These are phyloP conservation scores for Conops quadrifasciatus DNA, from an alignment of 2,888 invertebrate species.

Conservation along the genomic window DNA sequence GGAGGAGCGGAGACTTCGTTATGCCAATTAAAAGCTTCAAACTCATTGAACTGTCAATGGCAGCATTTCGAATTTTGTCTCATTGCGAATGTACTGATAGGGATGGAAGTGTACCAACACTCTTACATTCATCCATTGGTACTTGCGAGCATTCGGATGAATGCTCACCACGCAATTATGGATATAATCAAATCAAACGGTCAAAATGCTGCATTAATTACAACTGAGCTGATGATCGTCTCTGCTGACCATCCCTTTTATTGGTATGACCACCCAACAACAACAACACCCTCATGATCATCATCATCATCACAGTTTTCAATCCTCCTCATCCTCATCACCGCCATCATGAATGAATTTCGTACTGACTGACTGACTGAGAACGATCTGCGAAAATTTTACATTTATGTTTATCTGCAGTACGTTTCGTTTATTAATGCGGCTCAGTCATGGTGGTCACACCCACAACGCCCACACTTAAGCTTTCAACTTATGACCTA, in stretches of 20 bases:
- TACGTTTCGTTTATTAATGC: not conserved
- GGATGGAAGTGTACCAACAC: not conserved
- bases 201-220: not conserved
- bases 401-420: not conserved
- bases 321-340: not conserved
- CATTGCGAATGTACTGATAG: not conserved
- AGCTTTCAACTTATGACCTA: not conserved
- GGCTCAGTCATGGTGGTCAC: not conserved
- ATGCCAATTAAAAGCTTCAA: slow-evolving; percentile 33
- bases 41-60: slow-evolving; percentile 30
- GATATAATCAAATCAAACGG: slow-evolving; percentile 25
- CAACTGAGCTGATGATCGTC: too few relatives aligned
- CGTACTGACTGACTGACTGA: not conserved
- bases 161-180: slow-evolving; percentile 17
- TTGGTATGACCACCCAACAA: not conserved
- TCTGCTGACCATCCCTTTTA: too few relatives aligned
- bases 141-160: not conserved
- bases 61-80: not conserved
- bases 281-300: not conserved
- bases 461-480: slow-evolving; percentile 1
- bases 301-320: not conserved
- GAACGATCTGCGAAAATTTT: too few relatives aligned
- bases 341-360: not conserved
- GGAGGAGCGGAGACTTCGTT: not conserved
- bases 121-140: not conserved